Conservation (phyloP, 1,140 invertebrate species). For the Papilio aristodemus region DNA sequence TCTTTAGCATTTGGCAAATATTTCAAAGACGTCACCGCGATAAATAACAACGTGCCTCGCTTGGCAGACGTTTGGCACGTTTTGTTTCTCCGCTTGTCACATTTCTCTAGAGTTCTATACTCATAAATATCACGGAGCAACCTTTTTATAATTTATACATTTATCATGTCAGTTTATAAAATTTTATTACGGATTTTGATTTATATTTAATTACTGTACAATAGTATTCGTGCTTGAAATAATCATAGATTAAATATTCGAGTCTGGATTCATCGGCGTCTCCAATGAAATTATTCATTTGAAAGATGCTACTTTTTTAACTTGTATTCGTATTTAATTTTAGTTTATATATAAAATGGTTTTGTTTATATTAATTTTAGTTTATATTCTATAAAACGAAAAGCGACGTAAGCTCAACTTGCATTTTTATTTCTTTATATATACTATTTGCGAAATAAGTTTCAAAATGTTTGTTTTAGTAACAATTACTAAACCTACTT, state of each 20-base stretch:
- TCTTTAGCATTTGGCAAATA: not conserved
- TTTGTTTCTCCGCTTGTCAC: not conserved
- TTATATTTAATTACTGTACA: not conserved
- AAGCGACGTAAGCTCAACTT: too few species aligned
- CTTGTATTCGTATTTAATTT: too few species aligned
- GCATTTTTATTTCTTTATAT: too few species aligned
- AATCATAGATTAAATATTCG: not conserved
- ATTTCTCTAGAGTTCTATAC: not conserved
- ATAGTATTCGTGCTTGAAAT: not conserved
- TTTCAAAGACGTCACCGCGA: not conserved
- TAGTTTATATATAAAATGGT: too few species aligned
- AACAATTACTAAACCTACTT: not conserved
- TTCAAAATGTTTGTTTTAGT: too few species aligned
- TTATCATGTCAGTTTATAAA: not conserved
- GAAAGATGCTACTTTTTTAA: too few species aligned
- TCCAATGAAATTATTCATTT: too few species aligned
- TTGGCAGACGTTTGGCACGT: not conserved
- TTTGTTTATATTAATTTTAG: too few species aligned
- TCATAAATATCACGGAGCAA: not conserved
- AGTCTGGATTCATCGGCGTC: too few species aligned
- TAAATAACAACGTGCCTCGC: not conserved
- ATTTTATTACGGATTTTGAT: not conserved
- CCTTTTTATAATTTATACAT: constrained; percentile 5
- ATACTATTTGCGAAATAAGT: too few species aligned
- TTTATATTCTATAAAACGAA: too few species aligned